Conservation (phyloP, 2,797 vertebrate genomes). For the Chaunax sp. region DNA sequence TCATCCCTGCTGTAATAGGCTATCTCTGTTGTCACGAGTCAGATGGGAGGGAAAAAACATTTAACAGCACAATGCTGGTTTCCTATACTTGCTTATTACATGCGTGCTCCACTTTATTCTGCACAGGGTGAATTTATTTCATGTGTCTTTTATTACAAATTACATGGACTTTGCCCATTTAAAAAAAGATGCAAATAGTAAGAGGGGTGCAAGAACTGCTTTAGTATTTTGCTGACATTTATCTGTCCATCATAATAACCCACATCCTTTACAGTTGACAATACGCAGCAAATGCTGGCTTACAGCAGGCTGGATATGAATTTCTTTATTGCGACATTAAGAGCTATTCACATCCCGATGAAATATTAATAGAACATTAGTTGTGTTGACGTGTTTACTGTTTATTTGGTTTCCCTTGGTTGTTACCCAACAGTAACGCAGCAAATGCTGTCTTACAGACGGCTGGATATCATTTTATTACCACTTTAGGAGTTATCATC, state of each 20-base stretch:
- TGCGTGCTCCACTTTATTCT: too few species aligned
- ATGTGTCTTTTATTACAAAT: not conserved
- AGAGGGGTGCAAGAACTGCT: not conserved
- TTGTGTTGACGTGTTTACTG: constrained; percentile 25
- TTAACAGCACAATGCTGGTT: not conserved
- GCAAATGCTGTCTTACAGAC: too few species aligned
- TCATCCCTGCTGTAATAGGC: not conserved
- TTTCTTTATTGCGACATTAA: not conserved
- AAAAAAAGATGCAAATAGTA: not conserved
- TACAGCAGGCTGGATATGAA: not conserved
- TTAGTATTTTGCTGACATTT: not conserved
- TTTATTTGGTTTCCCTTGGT: constrained; percentile 28
- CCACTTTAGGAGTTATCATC: too few species aligned
- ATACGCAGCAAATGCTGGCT: not conserved
- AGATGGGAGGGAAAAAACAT: not conserved
- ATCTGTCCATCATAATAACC: constrained; percentile 1
- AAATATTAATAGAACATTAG: constrained; percentile 1
- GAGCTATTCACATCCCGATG: not conserved
- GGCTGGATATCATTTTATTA: too few species aligned
- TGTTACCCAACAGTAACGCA: constrained; percentile 9
- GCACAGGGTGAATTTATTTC: too few species aligned
- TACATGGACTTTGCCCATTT: not conserved
- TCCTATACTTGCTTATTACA: not conserved
- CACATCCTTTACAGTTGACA: not conserved
- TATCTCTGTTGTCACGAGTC: not conserved